Conservation (phyloP, 53 echinoderm and acorn worm genomes). For the Echinometra lucunter region DNA sequence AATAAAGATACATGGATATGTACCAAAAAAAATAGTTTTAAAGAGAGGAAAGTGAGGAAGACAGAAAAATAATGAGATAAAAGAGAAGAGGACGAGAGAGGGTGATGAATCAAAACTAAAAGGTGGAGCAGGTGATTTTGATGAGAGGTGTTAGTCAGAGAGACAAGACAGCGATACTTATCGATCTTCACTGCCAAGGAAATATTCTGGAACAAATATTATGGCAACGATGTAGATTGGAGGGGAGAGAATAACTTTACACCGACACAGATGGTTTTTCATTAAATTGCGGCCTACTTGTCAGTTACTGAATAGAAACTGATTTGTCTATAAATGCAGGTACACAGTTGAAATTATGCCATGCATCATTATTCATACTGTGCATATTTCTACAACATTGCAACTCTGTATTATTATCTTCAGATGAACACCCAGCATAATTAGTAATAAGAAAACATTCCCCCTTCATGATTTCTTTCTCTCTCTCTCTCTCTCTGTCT, state of each 20-base stretch:
- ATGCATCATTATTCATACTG: neutral
- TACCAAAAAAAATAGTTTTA: neutral
- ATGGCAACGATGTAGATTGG: neutral
- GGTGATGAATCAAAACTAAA: neutral
- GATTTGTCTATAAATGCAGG: no score
- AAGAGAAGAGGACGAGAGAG: no score
- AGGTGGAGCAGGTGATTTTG: neutral
- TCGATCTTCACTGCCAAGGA: neutral
- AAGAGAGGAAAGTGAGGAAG: neutral
- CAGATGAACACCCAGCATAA: neutral
- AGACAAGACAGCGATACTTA: slow-evolving; percentile 28
- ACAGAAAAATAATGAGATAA: neutral
- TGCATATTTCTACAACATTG: neutral
- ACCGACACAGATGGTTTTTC: neutral
- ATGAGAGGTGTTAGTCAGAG: neutral
- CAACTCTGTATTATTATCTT: neutral
- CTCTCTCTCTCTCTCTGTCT: neutral
- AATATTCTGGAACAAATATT: neutral
- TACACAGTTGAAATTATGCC: neutral
- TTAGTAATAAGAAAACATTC: neutral
- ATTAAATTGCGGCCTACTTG: neutral
- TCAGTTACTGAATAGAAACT: neutral
- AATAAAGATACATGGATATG: neutral
- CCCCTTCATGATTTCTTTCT: neutral
- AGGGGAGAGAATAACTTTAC: neutral